Percentiles rank a stretch among this genome's conserved stretches.
Conservation (phyloP, 2,797 vertebrate species). For the Luscinia luscinia region DNA sequence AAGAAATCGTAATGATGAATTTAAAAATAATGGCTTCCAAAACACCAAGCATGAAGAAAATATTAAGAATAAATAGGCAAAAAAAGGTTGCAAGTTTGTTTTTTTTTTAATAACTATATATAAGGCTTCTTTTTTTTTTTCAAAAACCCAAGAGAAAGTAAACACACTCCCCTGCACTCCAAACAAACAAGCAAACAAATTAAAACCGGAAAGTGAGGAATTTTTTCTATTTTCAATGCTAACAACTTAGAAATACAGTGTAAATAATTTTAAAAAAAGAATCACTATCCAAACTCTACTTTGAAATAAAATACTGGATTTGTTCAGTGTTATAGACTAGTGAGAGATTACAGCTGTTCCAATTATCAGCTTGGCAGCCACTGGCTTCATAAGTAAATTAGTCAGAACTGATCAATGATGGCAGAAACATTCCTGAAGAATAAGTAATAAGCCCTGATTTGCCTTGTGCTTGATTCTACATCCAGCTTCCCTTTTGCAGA, state of each 20-base stretch:
- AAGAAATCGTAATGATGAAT: not conserved
- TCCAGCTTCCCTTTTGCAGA: not conserved
- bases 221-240: not conserved
- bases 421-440: not conserved
- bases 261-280: not conserved
- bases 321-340: not conserved
- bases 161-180: not conserved
- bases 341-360: not conserved
- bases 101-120: not conserved
- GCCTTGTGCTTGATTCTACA: not conserved
- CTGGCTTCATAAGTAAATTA: not conserved
- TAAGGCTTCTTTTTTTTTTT: not conserved
- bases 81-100: not conserved
- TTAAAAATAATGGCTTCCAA: not conserved
- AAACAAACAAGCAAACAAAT: not conserved
- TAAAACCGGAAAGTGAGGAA: not conserved
- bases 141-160: not conserved
- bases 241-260: not conserved
- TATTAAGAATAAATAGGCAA: not conserved
- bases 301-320: not conserved
- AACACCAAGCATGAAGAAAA: not conserved
- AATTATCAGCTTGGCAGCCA: not conserved
- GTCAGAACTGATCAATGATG: not conserved
- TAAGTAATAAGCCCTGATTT: not conserved
- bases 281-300: fast-evolving